Evolutionary conservation across 2,113 vertebrate species (phyloP).

Genomic region (Octodon degus): DNA sequence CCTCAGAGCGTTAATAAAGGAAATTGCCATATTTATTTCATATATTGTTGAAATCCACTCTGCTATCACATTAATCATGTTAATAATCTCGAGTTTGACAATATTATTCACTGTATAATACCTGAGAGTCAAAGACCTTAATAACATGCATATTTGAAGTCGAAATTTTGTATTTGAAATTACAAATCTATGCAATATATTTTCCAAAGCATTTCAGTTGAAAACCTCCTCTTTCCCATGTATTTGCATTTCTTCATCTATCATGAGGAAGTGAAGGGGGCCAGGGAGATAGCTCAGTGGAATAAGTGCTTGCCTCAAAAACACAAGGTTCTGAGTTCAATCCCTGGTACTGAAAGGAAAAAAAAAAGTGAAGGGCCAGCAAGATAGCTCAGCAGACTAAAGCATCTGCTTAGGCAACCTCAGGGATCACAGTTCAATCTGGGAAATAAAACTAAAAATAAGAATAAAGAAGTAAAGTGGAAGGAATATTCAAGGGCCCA

Average conservation of each 20-base stretch:
- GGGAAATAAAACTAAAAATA: no score
- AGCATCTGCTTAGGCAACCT: no score
- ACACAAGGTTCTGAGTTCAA: no score
- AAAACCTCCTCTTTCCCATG: background rate
- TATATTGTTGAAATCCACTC: background rate
- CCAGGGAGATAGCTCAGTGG: no score
- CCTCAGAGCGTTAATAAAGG: background rate
- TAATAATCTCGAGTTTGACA: background rate
- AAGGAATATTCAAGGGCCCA: background rate
- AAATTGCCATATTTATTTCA: background rate
- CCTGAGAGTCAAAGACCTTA: background rate
- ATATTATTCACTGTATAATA: background rate
- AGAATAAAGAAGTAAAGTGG: background rate
- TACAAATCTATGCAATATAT: background rate
- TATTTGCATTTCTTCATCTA: background rate
- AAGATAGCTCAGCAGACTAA: no score
- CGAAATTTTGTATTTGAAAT: background rate
- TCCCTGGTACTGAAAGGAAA: no score
- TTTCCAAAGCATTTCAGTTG: background rate
- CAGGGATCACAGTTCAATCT: no score
- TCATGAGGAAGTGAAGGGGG: background rate
- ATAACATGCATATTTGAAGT: background rate
- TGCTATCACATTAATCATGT: background rate
- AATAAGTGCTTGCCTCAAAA: no score
- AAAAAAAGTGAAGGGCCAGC: no score